Percentiles rank a stretch among this genome's conserved stretches.
Evolutionary conservation across 2,113 vertebrate species (phyloP).

Genomic region (Natator depressus): DNA sequence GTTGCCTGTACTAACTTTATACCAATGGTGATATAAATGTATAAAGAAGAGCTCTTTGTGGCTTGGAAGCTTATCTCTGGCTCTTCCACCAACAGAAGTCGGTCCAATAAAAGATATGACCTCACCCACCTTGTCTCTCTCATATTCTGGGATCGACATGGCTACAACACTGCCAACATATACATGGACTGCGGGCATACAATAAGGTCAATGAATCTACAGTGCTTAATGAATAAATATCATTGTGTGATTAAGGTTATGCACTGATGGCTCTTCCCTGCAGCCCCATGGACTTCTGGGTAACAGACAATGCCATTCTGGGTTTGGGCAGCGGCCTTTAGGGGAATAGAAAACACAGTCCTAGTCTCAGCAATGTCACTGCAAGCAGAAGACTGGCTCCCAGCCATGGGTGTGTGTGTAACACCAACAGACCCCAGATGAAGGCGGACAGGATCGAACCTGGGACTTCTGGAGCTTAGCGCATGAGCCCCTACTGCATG

Average conservation of each 20-base stretch:
- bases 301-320: background rate
- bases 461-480: no score
- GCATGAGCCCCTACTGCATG: no score
- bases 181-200: background rate
- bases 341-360: accelerated
- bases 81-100: background rate
- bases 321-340: background rate
- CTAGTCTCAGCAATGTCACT: background rate
- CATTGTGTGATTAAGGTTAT: background rate
- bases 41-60: background rate
- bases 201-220: background rate
- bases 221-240: background rate
- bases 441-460: no score
- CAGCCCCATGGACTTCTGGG: background rate
- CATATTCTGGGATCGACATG: background rate
- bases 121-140: background rate
- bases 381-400: background rate
- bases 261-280: background rate
- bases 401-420: slow-evolving; percentile 11
- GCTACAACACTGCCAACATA: background rate
- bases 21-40: background rate
- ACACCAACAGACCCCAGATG: no score
- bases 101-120: background rate
- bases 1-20: accelerated
- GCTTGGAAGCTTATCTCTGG: background rate